These are phyloP conservation scores for Eublepharis macularius DNA, from an alignment of 2,113 vertebrate species.

Conservation along the genomic window DNA sequence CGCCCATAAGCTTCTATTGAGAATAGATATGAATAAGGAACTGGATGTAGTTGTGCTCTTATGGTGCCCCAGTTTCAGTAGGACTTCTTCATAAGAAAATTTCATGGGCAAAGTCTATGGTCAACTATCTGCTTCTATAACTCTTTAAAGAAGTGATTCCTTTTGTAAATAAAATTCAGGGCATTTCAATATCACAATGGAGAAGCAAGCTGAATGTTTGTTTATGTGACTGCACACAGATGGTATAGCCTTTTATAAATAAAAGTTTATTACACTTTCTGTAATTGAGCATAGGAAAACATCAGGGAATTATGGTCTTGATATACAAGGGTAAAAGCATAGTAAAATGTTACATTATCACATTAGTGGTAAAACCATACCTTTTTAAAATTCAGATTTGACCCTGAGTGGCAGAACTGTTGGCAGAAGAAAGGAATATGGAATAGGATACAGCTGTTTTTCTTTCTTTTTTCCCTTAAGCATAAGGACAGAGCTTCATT, in stretches of 20 bases:
- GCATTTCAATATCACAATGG: constrained; percentile 25
- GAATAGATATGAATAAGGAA: too few species aligned
- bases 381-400: neutral
- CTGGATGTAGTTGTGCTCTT: too few species aligned
- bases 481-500: too few species aligned
- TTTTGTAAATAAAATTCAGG: neutral
- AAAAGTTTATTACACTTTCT: neutral
- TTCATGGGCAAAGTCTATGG: too few species aligned
- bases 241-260: neutral
- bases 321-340: neutral
- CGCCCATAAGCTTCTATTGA: too few species aligned
- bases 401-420: neutral
- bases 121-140: too few species aligned
- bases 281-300: neutral
- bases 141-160: too few species aligned
- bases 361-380: neutral
- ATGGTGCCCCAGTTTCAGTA: too few species aligned
- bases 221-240: neutral
- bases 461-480: too few species aligned
- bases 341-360: neutral
- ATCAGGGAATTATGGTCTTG: neutral
- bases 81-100: too few species aligned
- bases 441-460: neutral
- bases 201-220: neutral
- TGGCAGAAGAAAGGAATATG: neutral